Conservation (phyloP, 2,113 vertebrate genomes). For the Gnathonemus echidnorhynchus region DNA sequence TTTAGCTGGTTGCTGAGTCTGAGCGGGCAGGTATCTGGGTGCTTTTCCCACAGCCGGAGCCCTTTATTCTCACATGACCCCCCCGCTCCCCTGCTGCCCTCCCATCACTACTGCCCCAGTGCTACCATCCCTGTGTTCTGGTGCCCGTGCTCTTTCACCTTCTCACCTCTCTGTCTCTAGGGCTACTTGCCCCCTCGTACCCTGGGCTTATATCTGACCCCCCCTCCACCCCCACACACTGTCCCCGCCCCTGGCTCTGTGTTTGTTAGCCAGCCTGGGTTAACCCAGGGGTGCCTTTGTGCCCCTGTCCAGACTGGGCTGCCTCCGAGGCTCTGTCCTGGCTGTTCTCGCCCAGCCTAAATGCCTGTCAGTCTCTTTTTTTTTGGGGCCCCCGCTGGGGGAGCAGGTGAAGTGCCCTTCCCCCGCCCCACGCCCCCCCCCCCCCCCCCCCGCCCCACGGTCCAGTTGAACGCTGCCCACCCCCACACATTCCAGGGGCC, state of each 20-base stretch:
- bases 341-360: conserved; percentile 27
- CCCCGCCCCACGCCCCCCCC: neutral
- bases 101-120: neutral
- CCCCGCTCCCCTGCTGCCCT: neutral
- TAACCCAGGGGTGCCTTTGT: conserved; percentile 39
- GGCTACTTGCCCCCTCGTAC: neutral
- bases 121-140: neutral
- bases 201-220: neutral
- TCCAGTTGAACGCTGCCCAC: conserved; percentile 28
- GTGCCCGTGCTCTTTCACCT: neutral
- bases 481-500: conserved; percentile 37
- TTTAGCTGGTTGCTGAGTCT: neutral
- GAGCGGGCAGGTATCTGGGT: neutral
- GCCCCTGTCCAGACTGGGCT: conserved; percentile 38
- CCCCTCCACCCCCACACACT: neutral
- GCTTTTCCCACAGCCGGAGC: neutral
- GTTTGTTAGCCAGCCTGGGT: neutral
- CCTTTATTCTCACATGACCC: neutral
- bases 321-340: conserved; percentile 14
- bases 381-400: conserved; percentile 35
- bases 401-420: conserved; percentile 37
- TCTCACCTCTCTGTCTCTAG: neutral
- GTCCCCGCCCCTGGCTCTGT: conserved; percentile 12
- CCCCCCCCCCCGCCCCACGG: neutral
- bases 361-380: conserved; percentile 43